A percentile compares a stretch with the other conserved stretches of the same genome.
Evolutionary conservation across 1,140 invertebrate genomes (phyloP).

Genomic region (Drosophila sturtevanti): DNA sequence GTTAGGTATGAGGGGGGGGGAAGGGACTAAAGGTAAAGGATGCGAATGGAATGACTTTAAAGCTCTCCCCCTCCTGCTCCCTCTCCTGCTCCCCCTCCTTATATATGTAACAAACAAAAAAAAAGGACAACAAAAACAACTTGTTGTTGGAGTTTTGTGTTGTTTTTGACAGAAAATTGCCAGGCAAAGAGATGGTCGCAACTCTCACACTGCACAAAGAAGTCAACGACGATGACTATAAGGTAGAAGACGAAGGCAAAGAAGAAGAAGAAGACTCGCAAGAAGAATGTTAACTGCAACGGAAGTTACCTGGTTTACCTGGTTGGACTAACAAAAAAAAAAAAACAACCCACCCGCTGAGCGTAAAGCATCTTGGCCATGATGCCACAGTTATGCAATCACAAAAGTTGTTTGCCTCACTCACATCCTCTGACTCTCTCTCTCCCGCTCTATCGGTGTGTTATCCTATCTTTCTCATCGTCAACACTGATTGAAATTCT

Average conservation of each 20-base stretch:
- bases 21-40: neutral
- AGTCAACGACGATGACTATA: slow-evolving; percentile 6
- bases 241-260: slow-evolving; percentile 8
- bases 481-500: slow-evolving; percentile 70
- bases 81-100: neutral
- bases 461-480: slow-evolving; percentile 17
- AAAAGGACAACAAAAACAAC: slow-evolving; percentile 36
- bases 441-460: neutral
- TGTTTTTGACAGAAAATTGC: slow-evolving; percentile 72
- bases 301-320: slow-evolving; percentile 31
- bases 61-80: slow-evolving; percentile 16
- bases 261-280: slow-evolving; percentile 35
- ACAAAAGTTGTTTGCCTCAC: slow-evolving; percentile 52
- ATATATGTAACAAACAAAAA: too few relatives aligned
- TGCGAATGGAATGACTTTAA: slow-evolving; percentile 36
- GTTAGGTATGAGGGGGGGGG: slow-evolving; percentile 7
- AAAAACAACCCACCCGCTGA: slow-evolving; percentile 19
- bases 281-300: slow-evolving; percentile 48
- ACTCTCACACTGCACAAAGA: slow-evolving; percentile 5
- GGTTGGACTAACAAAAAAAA: neutral
- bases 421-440: neutral
- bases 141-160: slow-evolving; percentile 47
- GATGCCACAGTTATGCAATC: slow-evolving; percentile 65
- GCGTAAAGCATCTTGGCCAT: slow-evolving; percentile 27
- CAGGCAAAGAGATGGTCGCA: slow-evolving; percentile 31